Conservation (phyloP, 1,140 invertebrate species). For the Metopolophium dirhodum region DNA sequence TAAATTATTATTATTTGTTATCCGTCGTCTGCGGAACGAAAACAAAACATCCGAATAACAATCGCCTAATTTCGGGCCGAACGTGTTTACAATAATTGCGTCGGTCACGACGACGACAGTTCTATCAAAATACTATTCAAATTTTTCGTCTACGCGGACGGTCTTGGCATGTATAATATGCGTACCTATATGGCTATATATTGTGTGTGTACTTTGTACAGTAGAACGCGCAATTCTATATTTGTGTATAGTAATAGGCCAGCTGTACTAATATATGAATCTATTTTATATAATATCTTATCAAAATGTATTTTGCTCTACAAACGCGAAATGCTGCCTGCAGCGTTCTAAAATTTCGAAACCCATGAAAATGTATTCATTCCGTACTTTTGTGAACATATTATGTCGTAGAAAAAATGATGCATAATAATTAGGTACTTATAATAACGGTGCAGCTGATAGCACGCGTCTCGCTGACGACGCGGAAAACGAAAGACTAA, state of each 20-base stretch:
- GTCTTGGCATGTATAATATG: neutral
- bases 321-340: neutral
- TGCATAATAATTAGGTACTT: neutral
- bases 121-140: neutral
- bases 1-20: neutral
- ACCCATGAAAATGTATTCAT: neutral
- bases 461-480: neutral
- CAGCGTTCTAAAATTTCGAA: neutral
- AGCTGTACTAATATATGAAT: neutral
- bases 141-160: neutral
- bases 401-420: neutral
- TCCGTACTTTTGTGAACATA: neutral
- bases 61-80: slow-evolving; percentile 4
- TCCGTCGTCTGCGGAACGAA: neutral
- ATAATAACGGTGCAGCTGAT: neutral
- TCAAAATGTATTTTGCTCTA: neutral
- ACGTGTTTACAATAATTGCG: slow-evolving; percentile 37
- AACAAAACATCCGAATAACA: slow-evolving; percentile 33
- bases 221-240: neutral
- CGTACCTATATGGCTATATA: neutral
- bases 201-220: neutral
- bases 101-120: slow-evolving; percentile 18
- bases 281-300: neutral
- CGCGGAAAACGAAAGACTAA: neutral
- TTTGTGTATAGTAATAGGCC: neutral